A percentile compares a stretch with the other conserved stretches of the same genome.
These are phyloP conservation scores for Chaetodon auriga DNA, from an alignment of 2,113 vertebrate genomes.

Conservation along the genomic window DNA sequence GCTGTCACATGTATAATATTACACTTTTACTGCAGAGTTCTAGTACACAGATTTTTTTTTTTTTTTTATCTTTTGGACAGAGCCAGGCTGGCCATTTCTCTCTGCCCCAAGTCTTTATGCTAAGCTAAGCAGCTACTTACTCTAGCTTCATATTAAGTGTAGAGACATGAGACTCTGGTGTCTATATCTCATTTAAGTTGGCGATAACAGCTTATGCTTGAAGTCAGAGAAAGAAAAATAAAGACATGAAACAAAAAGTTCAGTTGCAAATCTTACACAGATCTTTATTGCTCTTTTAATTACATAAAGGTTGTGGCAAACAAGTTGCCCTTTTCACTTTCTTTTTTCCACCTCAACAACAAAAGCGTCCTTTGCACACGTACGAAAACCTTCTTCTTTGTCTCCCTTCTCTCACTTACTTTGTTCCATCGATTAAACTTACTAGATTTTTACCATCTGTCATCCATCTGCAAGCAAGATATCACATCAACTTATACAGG, in stretches of 20 bases:
- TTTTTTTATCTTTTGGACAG: neutral
- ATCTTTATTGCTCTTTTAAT: slow-evolving; percentile 85
- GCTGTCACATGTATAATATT: neutral
- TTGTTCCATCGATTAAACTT: slow-evolving; percentile 25
- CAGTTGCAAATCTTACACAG: slow-evolving; percentile 83
- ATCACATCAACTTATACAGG: slow-evolving; percentile 30
- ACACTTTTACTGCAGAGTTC: neutral
- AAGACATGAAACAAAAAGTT: slow-evolving; percentile 48
- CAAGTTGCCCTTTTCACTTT: slow-evolving; percentile 35
- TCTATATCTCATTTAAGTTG: neutral
- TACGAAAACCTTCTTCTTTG: slow-evolving; percentile 56
- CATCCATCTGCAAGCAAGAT: slow-evolving; percentile 49
- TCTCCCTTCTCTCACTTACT: slow-evolving; percentile 72
- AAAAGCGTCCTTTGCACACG: slow-evolving; percentile 37
- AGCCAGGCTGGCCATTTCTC: neutral
- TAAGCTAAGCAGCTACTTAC: too few species aligned
- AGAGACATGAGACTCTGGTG: neutral
- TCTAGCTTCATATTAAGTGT: neutral
- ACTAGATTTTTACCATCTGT: slow-evolving; percentile 54
- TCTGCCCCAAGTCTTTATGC: neutral
- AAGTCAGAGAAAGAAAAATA: slow-evolving; percentile 1
- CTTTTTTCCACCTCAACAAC: slow-evolving; percentile 27
- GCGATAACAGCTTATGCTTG: neutral
- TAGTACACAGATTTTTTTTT: neutral
- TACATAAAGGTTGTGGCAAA: slow-evolving; percentile 70